Evolutionary conservation across 2,888 invertebrate species (phyloP), one percentile per base, ranked within the genome.

Genomic region (Nudaria mundana): DNA sequence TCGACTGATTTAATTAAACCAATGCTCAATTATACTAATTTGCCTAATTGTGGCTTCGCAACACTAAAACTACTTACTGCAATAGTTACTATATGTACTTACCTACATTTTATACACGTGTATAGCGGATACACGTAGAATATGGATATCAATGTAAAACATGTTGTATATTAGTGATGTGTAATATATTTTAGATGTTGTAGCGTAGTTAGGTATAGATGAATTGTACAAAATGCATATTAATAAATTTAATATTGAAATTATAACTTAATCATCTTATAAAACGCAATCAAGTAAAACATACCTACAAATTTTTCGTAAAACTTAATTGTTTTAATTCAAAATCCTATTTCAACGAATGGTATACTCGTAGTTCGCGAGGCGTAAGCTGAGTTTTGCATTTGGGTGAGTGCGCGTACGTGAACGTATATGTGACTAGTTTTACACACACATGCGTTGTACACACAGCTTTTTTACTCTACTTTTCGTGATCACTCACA

Each of bases 161-260:
- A 80, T 83, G 76, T 76, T 87, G 83, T 86, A 86, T 68, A 81
- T 75, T 84, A 84, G 83, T 70, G 67, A 75, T 79, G 77, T 86
- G 83, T 86, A 83, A 78, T 80, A 86, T 87, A 86, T 76, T 82
- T 74, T 84, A 83, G 79, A 71, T 66, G 77, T 83, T 65, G 75
- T 84, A 83, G 82, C 51, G 71, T 87, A 87, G 85, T 70, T 87
- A 87, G 86, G 81, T 71, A 78, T 88, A 88, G 87, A 78, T 72
- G 72, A 82, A 87, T 84, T 88, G 87, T 88, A 88, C 87, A 88
- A 85, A 86, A 76, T n/a, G 82, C 85, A 82, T 86, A 81, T 82
- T 77, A 79, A 76, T 82, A 84, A 83, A 79, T 83, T 85, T 81
- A 77, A 69, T 76, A 81, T 71, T 78, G 66, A 81, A 78, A 69